Percentiles rank a stretch among this genome's conserved stretches.
Evolutionary conservation across 2,113 vertebrate genomes (phyloP).

Genomic region (Channa argus): DNA sequence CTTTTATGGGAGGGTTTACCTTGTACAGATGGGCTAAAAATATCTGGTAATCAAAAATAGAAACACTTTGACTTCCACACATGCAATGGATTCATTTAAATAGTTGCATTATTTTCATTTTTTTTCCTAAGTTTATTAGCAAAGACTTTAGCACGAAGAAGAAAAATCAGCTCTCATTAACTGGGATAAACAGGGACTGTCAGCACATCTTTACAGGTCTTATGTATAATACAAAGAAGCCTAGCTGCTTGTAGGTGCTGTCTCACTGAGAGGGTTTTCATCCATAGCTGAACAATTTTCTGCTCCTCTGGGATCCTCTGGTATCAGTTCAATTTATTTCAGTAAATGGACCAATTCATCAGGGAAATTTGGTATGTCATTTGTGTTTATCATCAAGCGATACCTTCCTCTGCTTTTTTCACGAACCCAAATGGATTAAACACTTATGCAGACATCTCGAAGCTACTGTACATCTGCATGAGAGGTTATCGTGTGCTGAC

Average conservation of each 20-base stretch:
- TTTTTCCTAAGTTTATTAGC: constrained; percentile 65
- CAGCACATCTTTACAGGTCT: constrained; percentile 68
- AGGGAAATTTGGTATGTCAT: constrained; percentile 76
- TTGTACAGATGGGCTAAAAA: constrained; percentile 24
- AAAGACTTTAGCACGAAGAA: constrained; percentile 44
- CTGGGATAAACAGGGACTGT: constrained; percentile 60
- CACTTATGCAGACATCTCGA: constrained; percentile 50
- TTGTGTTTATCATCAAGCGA: constrained; percentile 72
- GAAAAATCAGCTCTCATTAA: constrained; percentile 48
- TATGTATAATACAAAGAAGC: constrained; percentile 72
- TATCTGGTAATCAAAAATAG: constrained; percentile 6
- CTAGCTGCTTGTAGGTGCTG: constrained; percentile 49
- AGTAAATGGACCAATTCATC: constrained; percentile 80
- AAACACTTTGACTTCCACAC: constrained; percentile 32
- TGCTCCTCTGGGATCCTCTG: constrained; percentile 75
- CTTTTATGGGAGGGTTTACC: constrained; percentile 32
- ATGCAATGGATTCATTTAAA: constrained; percentile 52
- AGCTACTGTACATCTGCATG: constrained; percentile 36
- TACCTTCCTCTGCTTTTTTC: constrained; percentile 55
- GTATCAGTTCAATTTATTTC: constrained; percentile 83
- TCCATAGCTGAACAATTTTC: constrained; percentile 77
- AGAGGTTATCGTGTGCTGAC: constrained; percentile 39
- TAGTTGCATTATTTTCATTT: constrained; percentile 61
- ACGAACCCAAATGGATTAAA: constrained; percentile 62
- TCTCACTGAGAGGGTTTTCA: constrained; percentile 59